Conservation (phyloP, 92 coral and sea anemone genomes). For the Zoanthus solanderi region DNA sequence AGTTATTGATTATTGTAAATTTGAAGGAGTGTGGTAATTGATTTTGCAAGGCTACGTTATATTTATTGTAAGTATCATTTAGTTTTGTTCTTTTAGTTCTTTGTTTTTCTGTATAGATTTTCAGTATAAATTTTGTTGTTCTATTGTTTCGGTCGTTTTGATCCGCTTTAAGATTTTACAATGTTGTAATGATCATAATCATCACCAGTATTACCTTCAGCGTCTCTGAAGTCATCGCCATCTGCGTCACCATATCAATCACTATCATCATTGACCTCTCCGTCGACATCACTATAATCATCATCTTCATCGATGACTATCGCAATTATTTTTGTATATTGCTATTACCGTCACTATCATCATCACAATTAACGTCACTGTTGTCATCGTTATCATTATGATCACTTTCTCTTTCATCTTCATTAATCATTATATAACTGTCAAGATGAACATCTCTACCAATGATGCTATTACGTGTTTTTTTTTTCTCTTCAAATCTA, state of each 20-base stretch:
- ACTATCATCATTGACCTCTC: neutral
- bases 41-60: too few relatives aligned
- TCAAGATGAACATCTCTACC: too few relatives aligned
- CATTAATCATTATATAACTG: too few relatives aligned
- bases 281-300: neutral
- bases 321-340: neutral
- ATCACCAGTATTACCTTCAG: neutral
- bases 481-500: too few relatives aligned
- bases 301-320: neutral
- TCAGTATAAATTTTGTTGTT: neutral
- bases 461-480: neutral
- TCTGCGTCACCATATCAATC: neutral
- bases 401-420: neutral
- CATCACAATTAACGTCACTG: neutral
- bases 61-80: too few relatives aligned
- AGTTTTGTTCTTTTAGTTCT: too few relatives aligned
- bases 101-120: too few relatives aligned
- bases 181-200: neutral
- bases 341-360: neutral
- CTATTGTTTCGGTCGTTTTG: neutral
- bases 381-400: neutral
- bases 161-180: neutral
- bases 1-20: too few relatives aligned
- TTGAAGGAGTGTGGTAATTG: too few relatives aligned
- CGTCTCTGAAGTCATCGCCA: neutral